These are phyloP conservation scores for Flexamia atlantica DNA, from an alignment of 2,888 invertebrate species.

Conservation along the genomic window DNA sequence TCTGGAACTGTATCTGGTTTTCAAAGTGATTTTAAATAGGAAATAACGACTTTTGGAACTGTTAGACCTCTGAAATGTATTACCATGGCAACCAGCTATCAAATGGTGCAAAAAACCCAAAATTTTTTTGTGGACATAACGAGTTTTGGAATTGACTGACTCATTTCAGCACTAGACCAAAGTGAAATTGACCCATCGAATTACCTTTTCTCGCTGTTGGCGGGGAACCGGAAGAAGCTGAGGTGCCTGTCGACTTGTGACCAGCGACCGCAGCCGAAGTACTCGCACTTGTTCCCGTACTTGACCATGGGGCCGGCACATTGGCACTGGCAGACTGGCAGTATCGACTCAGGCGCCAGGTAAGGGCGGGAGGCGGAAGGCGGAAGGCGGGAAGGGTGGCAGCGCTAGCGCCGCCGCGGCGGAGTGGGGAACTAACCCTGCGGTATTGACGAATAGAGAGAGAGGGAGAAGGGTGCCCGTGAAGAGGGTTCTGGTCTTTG, in stretches of 20 bases:
- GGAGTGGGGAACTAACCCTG: constrained; percentile 17
- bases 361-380: not conserved
- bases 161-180: no score
- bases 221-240: constrained; percentile 41
- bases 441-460: constrained; percentile 14
- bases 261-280: constrained; percentile 17
- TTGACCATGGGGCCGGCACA: not conserved
- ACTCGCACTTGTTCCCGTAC: constrained; percentile 42
- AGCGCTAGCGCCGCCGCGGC: not conserved
- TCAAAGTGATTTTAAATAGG: no score
- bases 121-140: no score
- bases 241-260: not conserved
- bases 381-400: no score
- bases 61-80: no score
- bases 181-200: no score
- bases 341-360: not conserved
- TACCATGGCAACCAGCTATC: no score
- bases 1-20: no score
- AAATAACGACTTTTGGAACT: no score
- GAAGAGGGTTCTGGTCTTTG: not conserved
- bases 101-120: no score
- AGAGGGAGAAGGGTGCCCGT: not conserved
- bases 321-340: not conserved
- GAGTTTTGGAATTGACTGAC: no score
- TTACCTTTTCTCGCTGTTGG: constrained; percentile 36